Conservation (phyloP, 1,140 invertebrate species). For the Adelges cooleyi region DNA sequence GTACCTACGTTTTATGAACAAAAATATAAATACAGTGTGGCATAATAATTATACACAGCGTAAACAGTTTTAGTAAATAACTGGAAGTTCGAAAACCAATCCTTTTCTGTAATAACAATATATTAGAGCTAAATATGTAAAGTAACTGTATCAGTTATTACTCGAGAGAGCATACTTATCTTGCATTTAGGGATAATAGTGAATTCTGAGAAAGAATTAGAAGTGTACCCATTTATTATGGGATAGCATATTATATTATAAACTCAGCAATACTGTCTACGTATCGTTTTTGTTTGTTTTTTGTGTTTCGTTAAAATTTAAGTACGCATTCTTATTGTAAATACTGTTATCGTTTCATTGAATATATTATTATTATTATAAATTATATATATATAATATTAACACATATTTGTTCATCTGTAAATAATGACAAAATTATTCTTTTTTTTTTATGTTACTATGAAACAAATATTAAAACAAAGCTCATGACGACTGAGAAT, state of each 20-base stretch:
- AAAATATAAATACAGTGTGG: too few species aligned
- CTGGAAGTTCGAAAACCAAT: too few species aligned
- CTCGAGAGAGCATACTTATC: too few species aligned
- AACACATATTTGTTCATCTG: background rate
- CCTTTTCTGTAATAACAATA: too few species aligned
- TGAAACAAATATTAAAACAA: slow-evolving; percentile 4
- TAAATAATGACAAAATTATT: slow-evolving; percentile 1
- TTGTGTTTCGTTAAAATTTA: background rate
- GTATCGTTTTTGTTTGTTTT: background rate
- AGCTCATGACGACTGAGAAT: slow-evolving; percentile 22
- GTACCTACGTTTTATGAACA: too few species aligned
- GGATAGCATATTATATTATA: background rate
- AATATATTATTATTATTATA: slow-evolving; percentile 1
- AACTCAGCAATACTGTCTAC: background rate
- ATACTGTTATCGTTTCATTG: slow-evolving; percentile 18
- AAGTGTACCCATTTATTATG: too few species aligned
- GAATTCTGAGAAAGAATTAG: too few species aligned
- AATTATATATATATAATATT: background rate
- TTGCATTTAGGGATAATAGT: too few species aligned
- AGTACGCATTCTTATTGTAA: background rate
- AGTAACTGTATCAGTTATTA: too few species aligned
- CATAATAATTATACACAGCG: too few species aligned
- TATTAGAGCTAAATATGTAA: too few species aligned
- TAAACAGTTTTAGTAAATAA: too few species aligned
- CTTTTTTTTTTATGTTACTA: background rate